Percentiles rank a stretch among this genome's conserved stretches.
phyloP scores from a whole-genome alignment of 2,113 vertebrate genomes.

The Heterotis niloticus region DNA sequence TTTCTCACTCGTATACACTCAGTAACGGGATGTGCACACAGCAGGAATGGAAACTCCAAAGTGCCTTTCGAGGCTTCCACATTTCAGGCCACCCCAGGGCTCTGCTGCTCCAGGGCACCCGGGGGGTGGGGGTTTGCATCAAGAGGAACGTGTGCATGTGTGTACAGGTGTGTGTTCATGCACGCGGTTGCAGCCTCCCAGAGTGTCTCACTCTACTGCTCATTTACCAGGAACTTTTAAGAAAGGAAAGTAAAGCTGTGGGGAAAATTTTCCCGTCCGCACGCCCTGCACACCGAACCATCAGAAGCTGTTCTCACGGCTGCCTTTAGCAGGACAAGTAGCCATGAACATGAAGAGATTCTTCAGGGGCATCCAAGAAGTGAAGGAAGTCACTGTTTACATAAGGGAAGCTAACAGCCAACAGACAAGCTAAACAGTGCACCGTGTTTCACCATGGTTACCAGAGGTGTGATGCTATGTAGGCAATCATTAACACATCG shows the following conservation, averaged over 20 bases:
- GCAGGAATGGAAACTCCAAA: slow-evolving; percentile 70
- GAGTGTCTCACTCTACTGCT: not conserved
- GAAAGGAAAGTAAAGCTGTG: not conserved
- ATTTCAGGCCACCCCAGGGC: slow-evolving; percentile 32
- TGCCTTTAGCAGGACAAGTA: too few relatives aligned
- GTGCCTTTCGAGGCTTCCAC: slow-evolving; percentile 63
- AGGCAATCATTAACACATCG: too few relatives aligned
- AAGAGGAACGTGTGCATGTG: slow-evolving; percentile 27
- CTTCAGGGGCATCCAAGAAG: too few relatives aligned
- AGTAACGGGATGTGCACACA: slow-evolving; percentile 70
- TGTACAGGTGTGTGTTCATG: not conserved
- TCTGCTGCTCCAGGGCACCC: slow-evolving; percentile 27
- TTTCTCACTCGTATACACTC: slow-evolving; percentile 69
- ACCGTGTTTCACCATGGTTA: too few relatives aligned
- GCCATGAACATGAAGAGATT: too few relatives aligned
- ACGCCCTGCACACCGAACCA: too few relatives aligned
- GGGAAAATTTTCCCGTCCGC: not conserved
- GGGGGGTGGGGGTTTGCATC: slow-evolving; percentile 46
- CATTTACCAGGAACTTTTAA: not conserved
- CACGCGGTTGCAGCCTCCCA: not conserved
- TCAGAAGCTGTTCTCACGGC: too few relatives aligned
- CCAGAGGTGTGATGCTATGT: too few relatives aligned
- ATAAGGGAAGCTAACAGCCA: too few relatives aligned
- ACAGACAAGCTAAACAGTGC: too few relatives aligned
- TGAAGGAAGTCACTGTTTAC: too few relatives aligned